These are phyloP conservation scores for Melipona beecheii DNA, from an alignment of 2,888 invertebrate genomes.

Conservation along the genomic window DNA sequence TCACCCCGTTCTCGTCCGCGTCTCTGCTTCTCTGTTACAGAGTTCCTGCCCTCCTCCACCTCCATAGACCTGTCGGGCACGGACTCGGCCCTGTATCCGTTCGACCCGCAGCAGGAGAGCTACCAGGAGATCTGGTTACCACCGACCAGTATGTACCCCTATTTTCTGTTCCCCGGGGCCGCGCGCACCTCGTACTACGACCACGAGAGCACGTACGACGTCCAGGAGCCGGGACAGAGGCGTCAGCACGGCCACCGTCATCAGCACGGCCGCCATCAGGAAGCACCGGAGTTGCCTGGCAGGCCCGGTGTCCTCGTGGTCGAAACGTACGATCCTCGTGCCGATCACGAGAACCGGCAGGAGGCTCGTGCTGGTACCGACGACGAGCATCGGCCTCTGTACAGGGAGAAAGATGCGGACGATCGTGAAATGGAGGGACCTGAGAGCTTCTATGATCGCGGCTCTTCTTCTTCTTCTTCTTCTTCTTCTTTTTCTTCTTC, in stretches of 20 bases:
- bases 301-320: slow-evolving; percentile 75
- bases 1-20: slow-evolving; percentile 80
- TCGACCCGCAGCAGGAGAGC: slow-evolving; percentile 85
- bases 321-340: slow-evolving; percentile 73
- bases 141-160: slow-evolving; percentile 86
- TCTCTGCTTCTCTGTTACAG: slow-evolving; percentile 86
- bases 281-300: slow-evolving; percentile 77
- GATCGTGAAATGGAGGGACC: slow-evolving; percentile 55
- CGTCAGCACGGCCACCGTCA: slow-evolving; percentile 69
- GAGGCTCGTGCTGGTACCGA: slow-evolving; percentile 62
- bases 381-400: slow-evolving; percentile 45
- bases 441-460: slow-evolving; percentile 63
- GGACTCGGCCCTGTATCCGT: slow-evolving; percentile 86
- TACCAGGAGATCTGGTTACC: slow-evolving; percentile 86
- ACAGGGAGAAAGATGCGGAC: slow-evolving; percentile 41
- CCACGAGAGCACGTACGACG: slow-evolving; percentile 74
- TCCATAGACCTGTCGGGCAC: slow-evolving; percentile 86
- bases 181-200: slow-evolving; percentile 81
- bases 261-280: slow-evolving; percentile 70
- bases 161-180: slow-evolving; percentile 87
- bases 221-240: slow-evolving; percentile 69
- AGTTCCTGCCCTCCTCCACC: slow-evolving; percentile 85
- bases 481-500: slow-evolving; percentile 43
- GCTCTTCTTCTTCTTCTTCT: slow-evolving; percentile 49
- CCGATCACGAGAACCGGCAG: slow-evolving; percentile 65